phyloP scores from a whole-genome alignment of 2,113 vertebrate species.

The Sinocyclocheilus anophthalmus region DNA sequence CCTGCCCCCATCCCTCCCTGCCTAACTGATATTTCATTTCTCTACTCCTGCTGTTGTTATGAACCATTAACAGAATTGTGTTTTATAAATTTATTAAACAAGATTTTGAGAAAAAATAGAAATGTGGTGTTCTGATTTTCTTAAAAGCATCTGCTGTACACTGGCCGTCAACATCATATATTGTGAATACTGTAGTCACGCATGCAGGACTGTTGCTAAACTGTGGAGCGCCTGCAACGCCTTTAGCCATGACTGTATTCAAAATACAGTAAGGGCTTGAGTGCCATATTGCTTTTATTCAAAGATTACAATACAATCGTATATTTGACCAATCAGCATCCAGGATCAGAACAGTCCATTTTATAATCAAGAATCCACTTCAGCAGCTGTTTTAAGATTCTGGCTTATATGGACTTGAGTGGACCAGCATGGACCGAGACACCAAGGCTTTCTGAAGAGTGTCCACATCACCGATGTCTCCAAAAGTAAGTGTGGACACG shows the following conservation, averaged over 20 bases:
- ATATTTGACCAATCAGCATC: not conserved
- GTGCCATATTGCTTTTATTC: not conserved
- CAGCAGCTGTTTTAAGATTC: not conserved
- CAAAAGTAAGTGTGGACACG: not conserved
- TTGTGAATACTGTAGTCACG: not conserved
- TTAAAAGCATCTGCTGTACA: not conserved
- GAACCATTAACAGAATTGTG: slow-evolving; percentile 78
- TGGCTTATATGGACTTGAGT: not conserved
- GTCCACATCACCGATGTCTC: not conserved
- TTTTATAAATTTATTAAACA: slow-evolving; percentile 87
- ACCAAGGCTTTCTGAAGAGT: not conserved
- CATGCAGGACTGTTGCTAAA: not conserved
- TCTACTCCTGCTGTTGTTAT: slow-evolving; percentile 79
- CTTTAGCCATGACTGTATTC: not conserved
- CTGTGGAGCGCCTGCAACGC: not conserved
- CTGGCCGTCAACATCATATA: not conserved
- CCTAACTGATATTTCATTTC: slow-evolving; percentile 61
- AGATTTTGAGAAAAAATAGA: slow-evolving; percentile 73
- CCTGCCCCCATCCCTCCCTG: slow-evolving; percentile 63
- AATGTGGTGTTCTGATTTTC: slow-evolving; percentile 7
- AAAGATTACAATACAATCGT: not conserved
- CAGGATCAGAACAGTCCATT: not conserved
- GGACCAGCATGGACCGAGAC: not conserved
- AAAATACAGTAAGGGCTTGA: not conserved
- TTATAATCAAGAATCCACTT: not conserved